Percentiles rank a stretch among this genome's conserved stretches.
Conservation (phyloP, 2,113 vertebrate species). For the Athene noctua region DNA sequence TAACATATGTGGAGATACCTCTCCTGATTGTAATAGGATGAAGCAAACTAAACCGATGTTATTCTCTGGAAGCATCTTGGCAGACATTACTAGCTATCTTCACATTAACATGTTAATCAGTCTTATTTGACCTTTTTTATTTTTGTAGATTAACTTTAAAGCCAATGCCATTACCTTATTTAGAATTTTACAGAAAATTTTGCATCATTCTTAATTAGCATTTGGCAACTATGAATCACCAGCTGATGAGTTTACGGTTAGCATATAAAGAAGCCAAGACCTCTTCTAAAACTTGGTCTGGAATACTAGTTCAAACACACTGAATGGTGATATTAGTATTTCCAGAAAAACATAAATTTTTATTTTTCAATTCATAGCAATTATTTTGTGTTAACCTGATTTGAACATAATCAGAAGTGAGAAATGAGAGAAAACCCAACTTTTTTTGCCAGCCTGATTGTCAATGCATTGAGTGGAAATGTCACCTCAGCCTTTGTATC, state of each 20-base stretch:
- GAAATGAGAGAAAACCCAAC: not conserved
- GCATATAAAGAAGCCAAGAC: not conserved
- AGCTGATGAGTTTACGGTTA: not conserved
- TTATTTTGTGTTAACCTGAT: not conserved
- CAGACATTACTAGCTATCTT: too few species aligned
- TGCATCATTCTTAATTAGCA: too few species aligned
- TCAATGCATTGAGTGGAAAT: not conserved
- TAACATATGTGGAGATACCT: not conserved
- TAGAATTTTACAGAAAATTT: not conserved
- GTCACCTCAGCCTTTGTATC: not conserved
- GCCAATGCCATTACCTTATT: fast-evolving
- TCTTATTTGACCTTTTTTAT: too few species aligned
- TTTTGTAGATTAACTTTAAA: not conserved
- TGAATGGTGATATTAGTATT: not conserved
- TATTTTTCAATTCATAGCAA: not conserved
- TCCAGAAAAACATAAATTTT: not conserved
- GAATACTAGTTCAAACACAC: not conserved
- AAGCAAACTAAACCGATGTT: not conserved
- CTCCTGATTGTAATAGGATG: not conserved
- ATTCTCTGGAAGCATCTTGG: not conserved
- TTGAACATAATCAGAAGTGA: not conserved
- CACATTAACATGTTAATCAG: not conserved
- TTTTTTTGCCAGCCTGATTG: not conserved
- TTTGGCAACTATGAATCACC: not conserved
- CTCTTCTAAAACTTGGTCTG: not conserved